These are phyloP conservation scores for Rhineura floridana DNA, from an alignment of 2,113 vertebrate genomes.

Conservation along the genomic window DNA sequence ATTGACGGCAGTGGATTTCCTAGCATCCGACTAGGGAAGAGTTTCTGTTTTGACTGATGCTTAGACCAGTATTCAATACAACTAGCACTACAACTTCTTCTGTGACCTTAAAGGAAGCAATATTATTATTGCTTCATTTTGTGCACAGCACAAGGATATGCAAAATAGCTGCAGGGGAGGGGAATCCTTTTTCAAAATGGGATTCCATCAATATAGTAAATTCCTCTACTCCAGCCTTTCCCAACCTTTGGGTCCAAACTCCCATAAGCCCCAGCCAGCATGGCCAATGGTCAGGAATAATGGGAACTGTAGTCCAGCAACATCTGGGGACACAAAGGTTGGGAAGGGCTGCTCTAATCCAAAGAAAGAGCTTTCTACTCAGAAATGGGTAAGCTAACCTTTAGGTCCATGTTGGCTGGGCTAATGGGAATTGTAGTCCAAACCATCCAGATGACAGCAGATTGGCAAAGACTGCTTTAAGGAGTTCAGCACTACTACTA, in stretches of 20 bases:
- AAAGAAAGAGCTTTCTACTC: background rate
- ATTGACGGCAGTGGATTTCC: background rate
- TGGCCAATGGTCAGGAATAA: too few relatives aligned
- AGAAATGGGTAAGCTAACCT: background rate
- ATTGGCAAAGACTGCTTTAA: too few relatives aligned
- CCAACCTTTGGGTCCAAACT: too few relatives aligned
- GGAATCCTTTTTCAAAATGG: background rate
- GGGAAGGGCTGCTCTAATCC: too few relatives aligned
- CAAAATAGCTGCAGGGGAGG: slow-evolving; percentile 12
- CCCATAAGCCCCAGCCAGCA: too few relatives aligned
- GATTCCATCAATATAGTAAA: background rate
- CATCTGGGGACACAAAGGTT: too few relatives aligned
- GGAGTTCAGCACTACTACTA: background rate
- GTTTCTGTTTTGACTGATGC: background rate
- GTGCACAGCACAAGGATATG: background rate
- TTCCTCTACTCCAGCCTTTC: too few relatives aligned
- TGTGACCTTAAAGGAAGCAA: accelerated
- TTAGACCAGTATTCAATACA: background rate
- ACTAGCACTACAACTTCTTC: background rate
- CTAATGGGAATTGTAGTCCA: too few relatives aligned
- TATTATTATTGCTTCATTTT: background rate
- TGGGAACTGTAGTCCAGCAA: too few relatives aligned
- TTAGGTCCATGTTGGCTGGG: too few relatives aligned
- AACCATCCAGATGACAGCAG: too few relatives aligned
- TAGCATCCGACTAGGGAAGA: background rate